phyloP scores from a whole-genome alignment of 1,140 invertebrate species.

The Diorhabda carinulata region DNA sequence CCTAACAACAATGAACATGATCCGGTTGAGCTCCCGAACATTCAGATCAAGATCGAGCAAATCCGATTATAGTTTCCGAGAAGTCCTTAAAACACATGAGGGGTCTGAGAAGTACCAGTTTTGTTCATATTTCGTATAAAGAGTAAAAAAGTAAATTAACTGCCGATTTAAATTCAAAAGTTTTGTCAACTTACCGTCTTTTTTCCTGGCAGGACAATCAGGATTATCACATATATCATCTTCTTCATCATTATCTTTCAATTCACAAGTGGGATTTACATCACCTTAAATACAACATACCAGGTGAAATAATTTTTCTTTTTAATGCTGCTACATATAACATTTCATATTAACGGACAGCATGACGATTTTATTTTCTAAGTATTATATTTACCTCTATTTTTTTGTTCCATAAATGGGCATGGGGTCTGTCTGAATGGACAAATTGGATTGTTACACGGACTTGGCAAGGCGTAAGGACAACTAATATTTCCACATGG shows the following conservation, averaged over 20 bases:
- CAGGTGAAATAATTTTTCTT: no score
- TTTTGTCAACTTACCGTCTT: neutral
- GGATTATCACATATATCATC: constrained; percentile 22
- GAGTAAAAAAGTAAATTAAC: constrained; percentile 5
- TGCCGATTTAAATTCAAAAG: constrained; percentile 16
- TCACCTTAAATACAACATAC: no score
- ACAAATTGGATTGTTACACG: constrained; percentile 32
- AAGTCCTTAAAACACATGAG: no score
- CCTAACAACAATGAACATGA: no score
- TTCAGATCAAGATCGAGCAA: no score
- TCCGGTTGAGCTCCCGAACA: no score
- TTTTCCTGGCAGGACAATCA: constrained; percentile 21
- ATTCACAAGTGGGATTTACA: neutral
- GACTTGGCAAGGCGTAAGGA: constrained; percentile 33
- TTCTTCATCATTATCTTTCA: constrained; percentile 7
- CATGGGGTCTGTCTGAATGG: constrained; percentile 31
- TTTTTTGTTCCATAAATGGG: constrained; percentile 17
- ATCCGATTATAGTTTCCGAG: no score
- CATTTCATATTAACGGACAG: no score
- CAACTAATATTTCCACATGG: constrained; percentile 36
- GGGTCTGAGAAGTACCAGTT: no score
- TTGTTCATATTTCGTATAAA: no score
- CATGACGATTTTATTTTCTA: no score
- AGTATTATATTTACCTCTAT: neutral
- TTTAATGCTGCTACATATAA: no score